Conservation (phyloP, 2,113 vertebrate genomes). For the Xenus cinereus region DNA sequence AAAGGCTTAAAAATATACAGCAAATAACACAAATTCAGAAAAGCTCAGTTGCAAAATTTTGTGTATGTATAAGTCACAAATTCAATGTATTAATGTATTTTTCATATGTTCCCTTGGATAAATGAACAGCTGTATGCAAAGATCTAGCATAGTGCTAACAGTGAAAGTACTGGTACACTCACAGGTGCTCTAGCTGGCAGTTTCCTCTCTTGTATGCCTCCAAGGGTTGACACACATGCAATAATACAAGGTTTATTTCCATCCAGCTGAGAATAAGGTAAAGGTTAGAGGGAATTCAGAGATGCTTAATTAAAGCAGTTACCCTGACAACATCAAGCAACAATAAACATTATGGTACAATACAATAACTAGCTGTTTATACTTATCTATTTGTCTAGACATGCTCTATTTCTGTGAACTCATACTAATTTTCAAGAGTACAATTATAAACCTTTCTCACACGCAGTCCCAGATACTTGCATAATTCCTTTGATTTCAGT, state of each 20-base stretch:
- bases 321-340: not conserved
- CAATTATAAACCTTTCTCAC: not conserved
- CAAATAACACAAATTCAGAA: not conserved
- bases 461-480: not conserved
- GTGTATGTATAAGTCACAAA: not conserved
- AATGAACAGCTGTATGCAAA: not conserved
- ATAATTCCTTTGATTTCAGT: not conserved
- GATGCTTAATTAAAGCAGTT: conserved; percentile 1
- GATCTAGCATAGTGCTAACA: not conserved
- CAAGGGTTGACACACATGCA: not conserved
- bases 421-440: not conserved
- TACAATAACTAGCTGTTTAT: not conserved
- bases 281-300: not conserved
- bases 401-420: not conserved
- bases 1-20: not conserved
- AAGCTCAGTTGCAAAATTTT: not conserved
- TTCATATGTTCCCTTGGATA: not conserved
- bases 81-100: not conserved
- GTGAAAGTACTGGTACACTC: not conserved
- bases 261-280: not conserved
- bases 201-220: not conserved
- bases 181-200: not conserved
- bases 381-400: not conserved
- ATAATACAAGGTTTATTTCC: not conserved
- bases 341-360: not conserved